Conservation (phyloP, 2,113 vertebrate species). For the Psittacara wagleri region DNA sequence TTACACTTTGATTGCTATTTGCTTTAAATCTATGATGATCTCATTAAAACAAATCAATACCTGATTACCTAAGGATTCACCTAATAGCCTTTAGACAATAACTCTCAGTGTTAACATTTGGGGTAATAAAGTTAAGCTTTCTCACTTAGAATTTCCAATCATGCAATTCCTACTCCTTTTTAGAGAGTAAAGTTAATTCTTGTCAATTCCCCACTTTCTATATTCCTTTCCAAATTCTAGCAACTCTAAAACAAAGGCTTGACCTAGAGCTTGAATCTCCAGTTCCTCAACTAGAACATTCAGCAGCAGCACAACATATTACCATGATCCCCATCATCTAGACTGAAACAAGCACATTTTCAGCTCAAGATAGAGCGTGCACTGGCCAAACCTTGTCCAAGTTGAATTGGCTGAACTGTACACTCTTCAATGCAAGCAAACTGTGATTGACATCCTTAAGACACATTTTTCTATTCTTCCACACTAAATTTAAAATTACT, state of each 20-base stretch:
- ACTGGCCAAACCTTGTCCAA: not conserved
- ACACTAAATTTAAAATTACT: not conserved
- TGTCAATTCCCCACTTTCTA: not conserved
- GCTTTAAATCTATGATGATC: not conserved
- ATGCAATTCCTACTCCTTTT: not conserved
- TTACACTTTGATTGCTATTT: not conserved
- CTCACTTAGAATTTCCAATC: not conserved
- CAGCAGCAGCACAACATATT: fast-evolving
- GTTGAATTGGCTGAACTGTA: not conserved
- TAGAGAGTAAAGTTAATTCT: not conserved
- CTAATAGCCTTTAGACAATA: not conserved
- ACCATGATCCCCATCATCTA: not conserved
- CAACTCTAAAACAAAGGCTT: not conserved
- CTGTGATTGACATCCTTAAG: not conserved
- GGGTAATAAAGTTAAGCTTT: not conserved
- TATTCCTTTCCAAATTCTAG: not conserved
- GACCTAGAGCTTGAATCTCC: not conserved
- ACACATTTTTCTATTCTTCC: not conserved
- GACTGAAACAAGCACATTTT: not conserved
- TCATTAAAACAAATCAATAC: not conserved
- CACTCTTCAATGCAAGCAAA: not conserved
- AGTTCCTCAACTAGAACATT: not conserved
- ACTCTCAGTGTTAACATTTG: not conserved
- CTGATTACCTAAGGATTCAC: not conserved
- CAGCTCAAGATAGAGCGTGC: not conserved